These are phyloP conservation scores for Zosterops hypoxanthus DNA, from an alignment of 2,113 vertebrate genomes.

Conservation along the genomic window DNA sequence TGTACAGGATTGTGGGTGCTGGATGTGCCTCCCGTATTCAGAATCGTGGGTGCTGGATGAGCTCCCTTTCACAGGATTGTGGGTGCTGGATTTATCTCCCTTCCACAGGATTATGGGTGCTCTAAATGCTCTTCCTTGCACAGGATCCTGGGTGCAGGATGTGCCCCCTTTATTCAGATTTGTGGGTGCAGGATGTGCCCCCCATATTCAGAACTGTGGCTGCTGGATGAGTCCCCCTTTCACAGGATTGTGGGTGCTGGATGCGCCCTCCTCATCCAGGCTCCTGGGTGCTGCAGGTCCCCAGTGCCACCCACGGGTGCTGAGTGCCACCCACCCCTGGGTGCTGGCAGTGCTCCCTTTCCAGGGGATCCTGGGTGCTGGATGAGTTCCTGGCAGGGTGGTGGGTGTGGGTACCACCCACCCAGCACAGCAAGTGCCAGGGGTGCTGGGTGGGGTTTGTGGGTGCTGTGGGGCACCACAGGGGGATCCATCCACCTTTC, in stretches of 20 bases:
- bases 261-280: too few species aligned
- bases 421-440: not conserved
- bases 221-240: too few species aligned
- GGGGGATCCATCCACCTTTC: not conserved
- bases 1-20: too few species aligned
- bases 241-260: not conserved
- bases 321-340: not conserved
- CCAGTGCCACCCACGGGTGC: not conserved
- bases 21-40: too few species aligned
- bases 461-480: not conserved
- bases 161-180: rapidly evolving
- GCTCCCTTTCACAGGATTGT: too few species aligned
- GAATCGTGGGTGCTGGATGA: too few species aligned
- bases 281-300: not conserved
- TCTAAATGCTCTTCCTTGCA: too few species aligned
- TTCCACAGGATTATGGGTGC: not conserved
- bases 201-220: rapidly evolving
- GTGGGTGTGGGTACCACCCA: not conserved
- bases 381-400: not conserved
- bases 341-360: not conserved
- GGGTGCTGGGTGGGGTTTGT: not conserved
- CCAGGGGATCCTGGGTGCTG: not conserved
- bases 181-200: not conserved
- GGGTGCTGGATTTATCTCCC: not conserved
- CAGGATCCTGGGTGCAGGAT: not conserved